These are phyloP conservation scores for Carettochelys insculpta DNA, from an alignment of 2,113 vertebrate species.

Conservation along the genomic window DNA sequence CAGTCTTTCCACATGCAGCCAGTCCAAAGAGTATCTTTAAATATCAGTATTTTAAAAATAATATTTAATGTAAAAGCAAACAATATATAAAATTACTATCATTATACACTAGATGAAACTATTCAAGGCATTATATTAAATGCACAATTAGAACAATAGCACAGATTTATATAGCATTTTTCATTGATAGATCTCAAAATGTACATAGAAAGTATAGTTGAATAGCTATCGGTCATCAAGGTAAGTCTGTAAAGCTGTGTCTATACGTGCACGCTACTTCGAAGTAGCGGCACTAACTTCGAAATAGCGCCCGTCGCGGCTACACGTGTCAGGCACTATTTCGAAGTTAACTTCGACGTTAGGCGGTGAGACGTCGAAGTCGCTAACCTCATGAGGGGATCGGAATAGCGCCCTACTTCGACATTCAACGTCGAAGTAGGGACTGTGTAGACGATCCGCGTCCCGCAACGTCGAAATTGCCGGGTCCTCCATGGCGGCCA, in stretches of 20 bases:
- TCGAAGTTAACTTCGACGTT: no score
- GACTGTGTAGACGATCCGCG: no score
- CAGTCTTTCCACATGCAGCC: neutral
- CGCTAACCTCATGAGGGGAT: no score
- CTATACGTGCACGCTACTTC: no score
- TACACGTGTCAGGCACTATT: no score
- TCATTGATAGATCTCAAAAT: slow-evolving; percentile 48
- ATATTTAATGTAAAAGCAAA: neutral
- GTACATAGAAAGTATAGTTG: neutral
- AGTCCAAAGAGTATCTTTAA: neutral
- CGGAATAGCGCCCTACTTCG: no score
- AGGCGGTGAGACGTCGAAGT: no score
- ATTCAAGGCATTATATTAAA: neutral
- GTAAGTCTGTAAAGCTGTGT: slow-evolving; percentile 42
- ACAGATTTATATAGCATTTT: slow-evolving; percentile 46
- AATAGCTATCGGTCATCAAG: slow-evolving; percentile 27
- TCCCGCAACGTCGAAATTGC: no score
- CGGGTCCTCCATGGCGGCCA: no score
- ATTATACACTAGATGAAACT: slow-evolving; percentile 33
- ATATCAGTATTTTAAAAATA: slow-evolving; percentile 27
- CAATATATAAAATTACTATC: slow-evolving; percentile 13
- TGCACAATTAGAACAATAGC: slow-evolving; percentile 44
- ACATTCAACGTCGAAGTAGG: no score
- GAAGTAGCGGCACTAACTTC: no score
- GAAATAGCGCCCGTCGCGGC: no score